Conservation (phyloP, 2,888 invertebrate genomes). For the Lacanobia wlatinum region DNA sequence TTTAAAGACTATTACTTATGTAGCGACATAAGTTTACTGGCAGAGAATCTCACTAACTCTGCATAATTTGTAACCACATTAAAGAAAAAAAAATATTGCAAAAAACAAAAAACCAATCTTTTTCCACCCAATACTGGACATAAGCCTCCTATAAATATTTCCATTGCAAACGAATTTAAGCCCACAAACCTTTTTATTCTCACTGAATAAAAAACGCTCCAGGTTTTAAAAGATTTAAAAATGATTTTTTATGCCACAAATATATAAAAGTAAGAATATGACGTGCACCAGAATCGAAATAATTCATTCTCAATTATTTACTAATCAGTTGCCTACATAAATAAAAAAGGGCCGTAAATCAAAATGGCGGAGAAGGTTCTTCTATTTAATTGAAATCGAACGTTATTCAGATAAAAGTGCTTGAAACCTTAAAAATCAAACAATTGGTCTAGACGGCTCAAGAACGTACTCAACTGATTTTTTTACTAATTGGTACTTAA, state of each 20-base stretch:
- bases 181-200: background rate
- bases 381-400: background rate
- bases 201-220: too few species aligned
- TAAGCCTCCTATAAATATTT: background rate
- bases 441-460: slow-evolving; percentile 24
- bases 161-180: background rate
- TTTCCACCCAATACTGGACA: background rate
- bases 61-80: background rate
- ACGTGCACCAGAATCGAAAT: too few species aligned
- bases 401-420: background rate
- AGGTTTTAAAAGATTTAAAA: background rate
- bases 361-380: background rate
- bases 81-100: background rate
- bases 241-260: background rate
- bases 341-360: too few species aligned
- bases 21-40: too few species aligned
- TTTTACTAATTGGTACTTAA: background rate
- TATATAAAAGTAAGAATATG: too few species aligned
- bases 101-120: background rate
- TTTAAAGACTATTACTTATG: too few species aligned
- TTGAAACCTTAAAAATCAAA: background rate
- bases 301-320: background rate
- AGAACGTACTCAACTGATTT: background rate
- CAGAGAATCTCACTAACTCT: background rate
- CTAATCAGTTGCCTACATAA: background rate